phyloP scores from a whole-genome alignment of 2,113 vertebrate species.

The Amblyopsis rosae region DNA sequence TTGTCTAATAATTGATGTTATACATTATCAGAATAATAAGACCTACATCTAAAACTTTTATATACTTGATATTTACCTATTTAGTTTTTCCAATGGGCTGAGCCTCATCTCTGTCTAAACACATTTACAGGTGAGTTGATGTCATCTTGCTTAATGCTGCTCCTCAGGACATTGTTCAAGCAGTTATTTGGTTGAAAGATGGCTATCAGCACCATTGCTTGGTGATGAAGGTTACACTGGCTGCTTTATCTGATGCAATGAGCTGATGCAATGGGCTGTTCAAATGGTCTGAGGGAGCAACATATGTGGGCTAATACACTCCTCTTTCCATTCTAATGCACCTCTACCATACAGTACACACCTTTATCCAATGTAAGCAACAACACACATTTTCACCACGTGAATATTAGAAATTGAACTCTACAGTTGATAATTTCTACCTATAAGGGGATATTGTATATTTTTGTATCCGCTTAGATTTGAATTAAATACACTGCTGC shows the following conservation, averaged over 20 bases:
- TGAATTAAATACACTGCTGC: too few relatives aligned
- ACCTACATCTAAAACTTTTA: too few relatives aligned
- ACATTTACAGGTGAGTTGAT: background rate
- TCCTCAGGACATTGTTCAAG: slow-evolving; percentile 13
- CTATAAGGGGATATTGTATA: too few relatives aligned
- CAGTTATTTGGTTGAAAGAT: slow-evolving; percentile 8
- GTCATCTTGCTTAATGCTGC: slow-evolving; percentile 1
- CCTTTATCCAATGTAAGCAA: too few relatives aligned
- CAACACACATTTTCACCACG: too few relatives aligned
- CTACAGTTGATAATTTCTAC: too few relatives aligned
- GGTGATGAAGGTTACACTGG: slow-evolving; percentile 19
- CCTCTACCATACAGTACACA: too few relatives aligned
- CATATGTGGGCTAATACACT: background rate
- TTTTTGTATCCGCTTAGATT: too few relatives aligned
- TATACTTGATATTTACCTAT: slow-evolving; percentile 20
- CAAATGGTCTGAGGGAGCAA: slow-evolving; percentile 9
- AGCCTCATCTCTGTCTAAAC: too few relatives aligned
- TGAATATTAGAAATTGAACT: too few relatives aligned
- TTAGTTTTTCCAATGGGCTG: slow-evolving; percentile 6
- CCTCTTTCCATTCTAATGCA: background rate
- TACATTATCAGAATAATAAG: too few relatives aligned
- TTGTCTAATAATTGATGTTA: too few relatives aligned
- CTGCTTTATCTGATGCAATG: slow-evolving; percentile 10
- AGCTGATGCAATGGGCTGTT: slow-evolving; percentile 5
- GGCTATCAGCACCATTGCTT: background rate